Percentiles rank a stretch among this genome's conserved stretches.
Conservation (phyloP, 2,888 invertebrate species). For the Acrobasis suavella region DNA sequence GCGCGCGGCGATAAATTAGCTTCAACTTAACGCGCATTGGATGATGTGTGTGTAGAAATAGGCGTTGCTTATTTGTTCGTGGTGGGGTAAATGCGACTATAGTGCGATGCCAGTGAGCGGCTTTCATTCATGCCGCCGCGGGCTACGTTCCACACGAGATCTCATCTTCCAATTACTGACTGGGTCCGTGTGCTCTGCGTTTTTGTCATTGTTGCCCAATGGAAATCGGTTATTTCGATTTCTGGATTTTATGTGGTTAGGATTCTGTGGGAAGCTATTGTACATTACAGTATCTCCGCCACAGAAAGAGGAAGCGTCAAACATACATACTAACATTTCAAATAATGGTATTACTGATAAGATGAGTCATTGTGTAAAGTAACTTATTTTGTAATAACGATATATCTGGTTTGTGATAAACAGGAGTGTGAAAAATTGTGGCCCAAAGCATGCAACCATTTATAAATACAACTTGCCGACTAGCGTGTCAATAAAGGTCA, state of each 20-base stretch:
- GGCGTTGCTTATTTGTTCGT: constrained; percentile 48
- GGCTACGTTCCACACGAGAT: constrained; percentile 77
- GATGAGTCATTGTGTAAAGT: no score
- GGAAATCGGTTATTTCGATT: constrained; percentile 38
- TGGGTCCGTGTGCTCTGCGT: constrained; percentile 64
- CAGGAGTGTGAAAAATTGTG: no score
- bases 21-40: constrained; percentile 42
- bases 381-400: no score
- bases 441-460: no score
- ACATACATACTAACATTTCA: no score
- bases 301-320: no score
- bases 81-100: constrained; percentile 50
- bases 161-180: constrained; percentile 80
- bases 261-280: no score
- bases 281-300: no score
- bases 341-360: no score
- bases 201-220: constrained; percentile 72
- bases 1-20: not conserved
- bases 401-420: no score
- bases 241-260: constrained; percentile 23
- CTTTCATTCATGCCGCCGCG: constrained; percentile 81
- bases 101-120: constrained; percentile 71
- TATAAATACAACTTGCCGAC: no score
- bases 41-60: constrained; percentile 31
- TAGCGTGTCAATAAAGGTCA: no score